Conservation (phyloP, 1,140 invertebrate species). For the Drosophila punjabiensis region DNA sequence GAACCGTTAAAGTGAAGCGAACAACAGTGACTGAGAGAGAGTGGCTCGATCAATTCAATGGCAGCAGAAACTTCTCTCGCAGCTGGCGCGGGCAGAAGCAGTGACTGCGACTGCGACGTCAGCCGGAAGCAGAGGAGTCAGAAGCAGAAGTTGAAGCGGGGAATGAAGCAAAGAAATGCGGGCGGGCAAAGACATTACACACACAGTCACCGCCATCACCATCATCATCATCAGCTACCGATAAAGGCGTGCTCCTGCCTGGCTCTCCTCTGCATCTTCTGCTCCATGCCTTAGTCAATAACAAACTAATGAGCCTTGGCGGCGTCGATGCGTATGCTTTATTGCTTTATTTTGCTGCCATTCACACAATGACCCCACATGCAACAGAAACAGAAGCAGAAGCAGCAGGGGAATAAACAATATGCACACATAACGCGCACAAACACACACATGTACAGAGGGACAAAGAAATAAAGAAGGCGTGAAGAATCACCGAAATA, state of each 20-base stretch:
- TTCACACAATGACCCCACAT: slow-evolving; percentile 83
- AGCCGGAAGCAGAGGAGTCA: slow-evolving; percentile 47
- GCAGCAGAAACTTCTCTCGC: slow-evolving; percentile 57
- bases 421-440: slow-evolving; percentile 24
- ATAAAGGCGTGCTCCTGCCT: slow-evolving; percentile 64
- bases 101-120: slow-evolving; percentile 38
- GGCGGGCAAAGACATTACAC: slow-evolving; percentile 62
- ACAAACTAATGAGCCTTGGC: slow-evolving; percentile 81
- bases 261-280: slow-evolving; percentile 23
- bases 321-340: slow-evolving; percentile 67
- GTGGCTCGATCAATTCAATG: slow-evolving; percentile 50
- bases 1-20: slow-evolving; percentile 77
- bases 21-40: slow-evolving; percentile 65
- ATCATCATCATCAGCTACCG: slow-evolving; percentile 72
- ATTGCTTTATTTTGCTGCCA: slow-evolving; percentile 76
- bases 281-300: slow-evolving; percentile 71
- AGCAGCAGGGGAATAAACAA: slow-evolving; percentile 38
- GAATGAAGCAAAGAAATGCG: slow-evolving; percentile 59
- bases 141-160: not conserved
- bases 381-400: slow-evolving; percentile 47
- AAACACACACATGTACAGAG: slow-evolving; percentile 1
- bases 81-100: slow-evolving; percentile 25
- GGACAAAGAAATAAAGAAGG: slow-evolving; percentile 19
- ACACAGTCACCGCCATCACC: slow-evolving; percentile 42
- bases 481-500: slow-evolving; percentile 56